These are phyloP conservation scores for Sus cebifrons DNA, from an alignment of 2,797 vertebrate species.

Conservation along the genomic window DNA sequence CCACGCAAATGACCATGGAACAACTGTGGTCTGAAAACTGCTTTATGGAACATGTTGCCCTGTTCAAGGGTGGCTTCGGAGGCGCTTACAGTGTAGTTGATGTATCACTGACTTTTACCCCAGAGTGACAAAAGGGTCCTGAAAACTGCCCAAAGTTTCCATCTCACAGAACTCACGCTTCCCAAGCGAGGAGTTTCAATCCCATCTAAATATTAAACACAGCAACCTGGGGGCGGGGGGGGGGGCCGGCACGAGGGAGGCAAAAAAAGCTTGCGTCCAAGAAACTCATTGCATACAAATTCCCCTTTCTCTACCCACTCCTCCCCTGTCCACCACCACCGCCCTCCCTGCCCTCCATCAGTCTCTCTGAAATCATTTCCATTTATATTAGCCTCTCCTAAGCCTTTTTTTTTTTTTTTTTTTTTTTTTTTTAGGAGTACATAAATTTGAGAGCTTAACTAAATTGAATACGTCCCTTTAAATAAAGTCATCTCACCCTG, in stretches of 20 bases:
- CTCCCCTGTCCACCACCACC: background rate
- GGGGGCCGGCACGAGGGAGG: background rate
- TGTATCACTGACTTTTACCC: background rate
- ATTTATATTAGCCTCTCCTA: constrained; percentile 68
- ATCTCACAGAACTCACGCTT: background rate
- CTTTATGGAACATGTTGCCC: background rate
- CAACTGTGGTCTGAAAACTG: background rate
- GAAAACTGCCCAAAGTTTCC: background rate
- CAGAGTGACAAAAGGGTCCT: background rate
- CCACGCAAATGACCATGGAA: background rate
- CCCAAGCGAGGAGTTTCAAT: background rate
- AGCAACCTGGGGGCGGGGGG: background rate
- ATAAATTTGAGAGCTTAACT: constrained; percentile 69
- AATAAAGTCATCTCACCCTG: constrained; percentile 78
- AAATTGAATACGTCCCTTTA: constrained; percentile 72
- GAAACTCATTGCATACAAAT: constrained; percentile 3
- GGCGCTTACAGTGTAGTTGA: background rate
- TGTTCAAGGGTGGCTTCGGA: background rate
- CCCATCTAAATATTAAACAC: background rate
- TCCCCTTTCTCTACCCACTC: background rate
- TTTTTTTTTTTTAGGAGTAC: constrained; percentile 63
- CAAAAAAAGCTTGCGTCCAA: background rate
- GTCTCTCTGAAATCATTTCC: constrained; percentile 73
- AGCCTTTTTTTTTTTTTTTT: constrained; percentile 11
- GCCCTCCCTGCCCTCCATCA: background rate